Evolutionary conservation across 2,113 vertebrate species (phyloP).

Genomic region (Clupea harengus): DNA sequence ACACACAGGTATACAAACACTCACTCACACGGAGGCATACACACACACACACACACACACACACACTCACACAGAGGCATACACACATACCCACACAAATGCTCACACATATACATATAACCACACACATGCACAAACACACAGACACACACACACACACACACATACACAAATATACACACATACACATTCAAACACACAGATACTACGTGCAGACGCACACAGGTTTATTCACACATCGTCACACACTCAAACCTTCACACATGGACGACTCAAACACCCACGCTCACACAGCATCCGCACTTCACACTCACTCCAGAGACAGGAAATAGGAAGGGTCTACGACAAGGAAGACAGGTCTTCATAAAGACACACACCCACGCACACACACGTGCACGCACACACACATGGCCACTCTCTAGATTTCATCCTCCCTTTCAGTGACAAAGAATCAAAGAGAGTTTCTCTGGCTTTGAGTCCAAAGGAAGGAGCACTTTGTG

Average conservation of each 20-base stretch:
- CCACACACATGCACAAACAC: not conserved
- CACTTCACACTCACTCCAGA: conserved; percentile 55
- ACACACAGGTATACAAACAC: not conserved
- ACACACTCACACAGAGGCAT: too few relatives aligned
- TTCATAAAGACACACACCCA: conserved; percentile 36
- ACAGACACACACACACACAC: not conserved
- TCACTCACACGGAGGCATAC: too few relatives aligned
- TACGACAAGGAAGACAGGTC: conserved; percentile 46
- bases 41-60: not conserved
- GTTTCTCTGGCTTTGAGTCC: conserved; percentile 61
- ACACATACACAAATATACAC: not conserved
- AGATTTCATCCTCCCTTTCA: conserved; percentile 56
- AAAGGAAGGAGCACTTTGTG: conserved; percentile 62
- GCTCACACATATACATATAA: not conserved
- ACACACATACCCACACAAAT: not conserved
- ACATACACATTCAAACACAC: not conserved
- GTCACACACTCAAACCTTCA: not conserved
- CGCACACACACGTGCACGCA: conserved; percentile 39
- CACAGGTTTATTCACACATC: not conserved
- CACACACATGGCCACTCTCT: conserved; percentile 28
- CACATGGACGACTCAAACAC: not conserved
- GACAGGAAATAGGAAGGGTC: conserved; percentile 72
- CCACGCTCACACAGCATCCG: conserved; percentile 58
- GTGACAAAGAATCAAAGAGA: conserved; percentile 72
- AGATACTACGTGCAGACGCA: not conserved